Evolutionary conservation across 2,888 invertebrate species (phyloP).

Genomic region (Spodoptera picta): DNA sequence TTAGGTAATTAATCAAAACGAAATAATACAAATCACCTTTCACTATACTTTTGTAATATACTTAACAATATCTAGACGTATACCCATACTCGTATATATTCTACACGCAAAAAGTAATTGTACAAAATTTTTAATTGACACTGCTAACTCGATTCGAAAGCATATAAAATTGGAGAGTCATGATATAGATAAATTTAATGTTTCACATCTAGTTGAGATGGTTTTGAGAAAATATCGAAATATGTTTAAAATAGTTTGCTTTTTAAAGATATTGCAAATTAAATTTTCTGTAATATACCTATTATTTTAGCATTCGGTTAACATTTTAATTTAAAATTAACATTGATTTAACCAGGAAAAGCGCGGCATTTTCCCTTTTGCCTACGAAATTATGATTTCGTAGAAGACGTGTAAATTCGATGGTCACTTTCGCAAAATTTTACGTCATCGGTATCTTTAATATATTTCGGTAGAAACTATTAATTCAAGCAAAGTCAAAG

Average conservation of each 20-base stretch:
- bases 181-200: slow-evolving; percentile 58
- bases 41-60: slow-evolving; percentile 52
- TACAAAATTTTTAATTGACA: slow-evolving; percentile 65
- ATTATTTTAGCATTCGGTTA: too few relatives aligned
- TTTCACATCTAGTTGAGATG: slow-evolving; percentile 38
- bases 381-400: too few relatives aligned
- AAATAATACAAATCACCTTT: slow-evolving; percentile 51
- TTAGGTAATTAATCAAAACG: slow-evolving; percentile 35
- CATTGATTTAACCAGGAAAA: too few relatives aligned
- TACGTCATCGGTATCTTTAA: too few relatives aligned
- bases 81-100: slow-evolving; percentile 26
- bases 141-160: slow-evolving; percentile 66
- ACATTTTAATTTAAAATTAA: too few relatives aligned
- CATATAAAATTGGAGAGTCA: slow-evolving; percentile 69
- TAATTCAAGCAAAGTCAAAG: too few relatives aligned
- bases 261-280: too few relatives aligned
- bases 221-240: slow-evolving; percentile 29
- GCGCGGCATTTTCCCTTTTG: too few relatives aligned
- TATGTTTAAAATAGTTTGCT: slow-evolving; percentile 1
- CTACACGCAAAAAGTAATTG: slow-evolving; percentile 75
- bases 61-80: slow-evolving; percentile 50
- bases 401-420: too few relatives aligned
- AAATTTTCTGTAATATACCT: slow-evolving; percentile 10
- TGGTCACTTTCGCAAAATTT: too few relatives aligned
- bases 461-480: too few relatives aligned